phyloP scores from a whole-genome alignment of 2,797 vertebrate genomes.

The Tinamus major region DNA sequence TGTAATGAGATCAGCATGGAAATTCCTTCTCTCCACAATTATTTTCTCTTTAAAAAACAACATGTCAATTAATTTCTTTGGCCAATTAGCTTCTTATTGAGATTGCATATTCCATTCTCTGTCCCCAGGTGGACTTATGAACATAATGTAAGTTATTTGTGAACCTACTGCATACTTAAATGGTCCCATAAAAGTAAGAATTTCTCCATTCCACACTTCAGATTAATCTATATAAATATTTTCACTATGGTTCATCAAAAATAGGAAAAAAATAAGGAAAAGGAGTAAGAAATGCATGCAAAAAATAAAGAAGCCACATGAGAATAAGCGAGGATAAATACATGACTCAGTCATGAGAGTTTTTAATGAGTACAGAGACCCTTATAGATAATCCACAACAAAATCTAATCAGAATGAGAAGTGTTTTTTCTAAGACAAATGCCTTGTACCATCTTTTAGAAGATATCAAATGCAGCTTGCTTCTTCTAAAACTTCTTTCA shows the following conservation, averaged over 20 bases:
- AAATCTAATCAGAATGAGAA: neutral
- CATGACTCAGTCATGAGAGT: neutral
- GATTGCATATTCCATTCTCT: neutral
- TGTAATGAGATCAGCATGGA: neutral
- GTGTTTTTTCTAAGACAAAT: neutral
- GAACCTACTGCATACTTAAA: neutral
- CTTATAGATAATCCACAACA: neutral
- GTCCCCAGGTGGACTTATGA: neutral
- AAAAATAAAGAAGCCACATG: neutral
- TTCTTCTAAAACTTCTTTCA: neutral
- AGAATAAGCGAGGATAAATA: neutral
- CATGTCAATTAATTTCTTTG: neutral
- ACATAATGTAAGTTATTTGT: neutral
- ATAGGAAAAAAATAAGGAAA: neutral
- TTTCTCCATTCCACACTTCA: neutral
- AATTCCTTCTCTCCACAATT: neutral
- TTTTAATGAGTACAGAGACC: neutral
- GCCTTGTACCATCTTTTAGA: neutral
- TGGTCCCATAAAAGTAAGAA: neutral
- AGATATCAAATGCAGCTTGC: neutral
- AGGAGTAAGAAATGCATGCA: neutral
- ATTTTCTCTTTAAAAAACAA: conserved; percentile 1
- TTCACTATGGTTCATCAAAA: neutral
- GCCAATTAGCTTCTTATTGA: neutral
- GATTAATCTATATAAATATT: no score